Percentiles rank a stretch among this genome's conserved stretches.
phyloP scores from a whole-genome alignment of 37 sponge, comb jelly and placozoan species.

The Diacarnus erythraeanus region DNA sequence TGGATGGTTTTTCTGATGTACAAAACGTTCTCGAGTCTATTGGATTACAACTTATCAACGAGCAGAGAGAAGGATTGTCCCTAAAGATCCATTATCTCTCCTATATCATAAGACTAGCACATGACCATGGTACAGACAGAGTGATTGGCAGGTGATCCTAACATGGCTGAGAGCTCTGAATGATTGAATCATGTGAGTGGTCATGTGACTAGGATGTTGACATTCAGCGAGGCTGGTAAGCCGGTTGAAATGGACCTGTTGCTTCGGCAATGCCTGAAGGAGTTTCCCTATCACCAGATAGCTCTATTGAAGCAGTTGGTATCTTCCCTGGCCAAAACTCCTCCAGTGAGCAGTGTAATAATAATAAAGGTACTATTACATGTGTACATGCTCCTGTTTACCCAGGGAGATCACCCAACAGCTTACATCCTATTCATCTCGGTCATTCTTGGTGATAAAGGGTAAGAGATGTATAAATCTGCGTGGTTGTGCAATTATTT shows the following conservation, averaged over 20 bases:
- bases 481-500: neutral
- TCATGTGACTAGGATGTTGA: constrained; percentile 20
- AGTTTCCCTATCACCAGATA: constrained; percentile 39
- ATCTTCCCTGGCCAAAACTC: constrained; percentile 38
- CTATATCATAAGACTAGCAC: constrained; percentile 17
- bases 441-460: constrained; percentile 21
- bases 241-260: constrained; percentile 42
- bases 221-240: constrained; percentile 19
- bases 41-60: neutral
- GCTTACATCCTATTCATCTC: constrained; percentile 32
- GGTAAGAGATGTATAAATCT: neutral
- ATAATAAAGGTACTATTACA: neutral
- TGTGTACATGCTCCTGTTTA: neutral
- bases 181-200: neutral
- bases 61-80: constrained; percentile 32
- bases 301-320: constrained; percentile 50
- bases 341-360: constrained; percentile 59
- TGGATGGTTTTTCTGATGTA: constrained; percentile 4
- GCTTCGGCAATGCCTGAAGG: constrained; percentile 53
- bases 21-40: constrained; percentile 20
- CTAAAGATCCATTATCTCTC: constrained; percentile 56
- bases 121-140: neutral
- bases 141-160: constrained; percentile 23
- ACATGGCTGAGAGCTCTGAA: neutral
- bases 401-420: constrained; percentile 46